Base-by-base conservation (phyloP, 2,113 vertebrate species). In the Rhinichthys klamathensis region DNA sequence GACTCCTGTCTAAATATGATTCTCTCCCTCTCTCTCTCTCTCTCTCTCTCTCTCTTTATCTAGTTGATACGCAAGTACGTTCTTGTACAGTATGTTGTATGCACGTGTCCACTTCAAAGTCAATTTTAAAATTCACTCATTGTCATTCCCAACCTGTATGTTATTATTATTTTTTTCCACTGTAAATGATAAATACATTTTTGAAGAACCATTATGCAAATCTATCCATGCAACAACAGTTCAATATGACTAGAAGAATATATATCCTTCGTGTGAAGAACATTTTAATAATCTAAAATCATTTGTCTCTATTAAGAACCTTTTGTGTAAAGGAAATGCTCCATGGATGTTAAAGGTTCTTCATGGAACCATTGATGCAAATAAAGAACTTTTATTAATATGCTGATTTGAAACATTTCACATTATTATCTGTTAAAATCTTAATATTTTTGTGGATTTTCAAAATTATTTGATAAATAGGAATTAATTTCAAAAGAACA, bases 1-100 rank as follows among this genome's bases (percentile, higher is more conserved):
- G 78, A 84, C 63, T 85, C 32, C 13, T 32, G 83, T 56, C 32
- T 67, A 58, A 56, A 44, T 38, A 76, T 58, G 74, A 78, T 87
- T 73, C n/a, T 38, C 30, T 83, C 41, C 76, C 51, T 60, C 38
- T 7, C 38, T 7, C 38, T 7, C 35, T 5, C 4, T 1, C 35
- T 38, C 4, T 38, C 35, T 38, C 4, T 51, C n/a, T 56, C 46
- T 69, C 56, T 73, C 16, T 38, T 18, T 83, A 23, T 81, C 51
- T 60, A 6, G 30, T 41, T 54, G 51, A 67, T 67, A 80, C 21
- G 35, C 38, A 61, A 25, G 49, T 61, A 46, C 2, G 60, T n/a
- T 51, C 25, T 41, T 76, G 83, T 80, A 70, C 38, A 44, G 21
- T 72, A 10, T 38, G 49, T 56, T 23, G 27, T 11, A 6, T 77